These are phyloP conservation scores for Biston betularia DNA, from an alignment of 2,888 invertebrate genomes.

Conservation along the genomic window DNA sequence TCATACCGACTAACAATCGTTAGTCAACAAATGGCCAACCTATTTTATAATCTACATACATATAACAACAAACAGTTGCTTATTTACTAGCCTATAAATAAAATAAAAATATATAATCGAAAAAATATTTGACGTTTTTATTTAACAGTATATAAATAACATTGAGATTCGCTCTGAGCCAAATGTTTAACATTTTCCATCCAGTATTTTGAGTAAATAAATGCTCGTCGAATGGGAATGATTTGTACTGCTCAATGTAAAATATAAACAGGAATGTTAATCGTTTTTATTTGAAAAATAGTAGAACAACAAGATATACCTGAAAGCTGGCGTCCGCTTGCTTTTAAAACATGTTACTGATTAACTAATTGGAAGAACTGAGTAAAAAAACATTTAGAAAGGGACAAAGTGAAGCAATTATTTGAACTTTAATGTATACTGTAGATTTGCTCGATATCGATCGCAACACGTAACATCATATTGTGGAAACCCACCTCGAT, in stretches of 20 bases:
- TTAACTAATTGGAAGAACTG: no score
- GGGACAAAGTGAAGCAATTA: no score
- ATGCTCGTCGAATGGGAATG: slow-evolving; percentile 33
- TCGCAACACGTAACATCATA: no score
- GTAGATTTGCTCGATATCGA: no score
- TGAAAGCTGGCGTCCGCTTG: not conserved
- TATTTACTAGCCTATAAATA: slow-evolving; percentile 20
- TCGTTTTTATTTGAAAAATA: not conserved
- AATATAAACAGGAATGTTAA: slow-evolving; percentile 25
- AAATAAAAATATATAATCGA: slow-evolving; percentile 19
- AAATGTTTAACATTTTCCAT: slow-evolving; percentile 24
- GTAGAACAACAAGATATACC: no score
- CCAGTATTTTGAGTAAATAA: slow-evolving; percentile 28
- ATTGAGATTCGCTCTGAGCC: slow-evolving; percentile 33
- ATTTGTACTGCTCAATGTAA: slow-evolving; percentile 7
- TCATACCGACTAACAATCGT: slow-evolving; percentile 19
- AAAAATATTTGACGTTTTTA: slow-evolving; percentile 20
- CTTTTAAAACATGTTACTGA: not conserved
- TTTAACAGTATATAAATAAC: not conserved
- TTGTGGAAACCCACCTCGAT: no score
- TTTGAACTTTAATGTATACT: no score
- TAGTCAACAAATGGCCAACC: slow-evolving; percentile 26
- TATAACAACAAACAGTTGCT: slow-evolving; percentile 26
- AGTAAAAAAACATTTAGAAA: no score
- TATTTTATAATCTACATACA: slow-evolving; percentile 1